phyloP scores from a whole-genome alignment of 2,113 vertebrate genomes.

The Miniopterus natalensis region DNA sequence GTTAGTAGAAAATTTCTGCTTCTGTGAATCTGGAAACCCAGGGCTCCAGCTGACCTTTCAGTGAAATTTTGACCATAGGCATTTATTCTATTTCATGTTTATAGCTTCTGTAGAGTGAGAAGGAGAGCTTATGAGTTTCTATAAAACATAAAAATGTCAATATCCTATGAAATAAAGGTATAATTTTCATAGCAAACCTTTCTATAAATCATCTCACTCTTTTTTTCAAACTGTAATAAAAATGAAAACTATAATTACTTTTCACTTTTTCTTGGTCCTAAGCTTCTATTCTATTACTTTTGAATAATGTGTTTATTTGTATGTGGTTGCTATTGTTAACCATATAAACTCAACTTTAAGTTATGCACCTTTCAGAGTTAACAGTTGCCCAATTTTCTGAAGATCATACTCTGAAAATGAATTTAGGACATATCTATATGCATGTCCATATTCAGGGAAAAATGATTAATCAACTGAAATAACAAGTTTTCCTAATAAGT shows the following conservation, averaged over 20 bases:
- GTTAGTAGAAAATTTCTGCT: slow-evolving; percentile 4
- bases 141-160: slow-evolving; percentile 56
- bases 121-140: slow-evolving; percentile 29
- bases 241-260: slow-evolving; percentile 1
- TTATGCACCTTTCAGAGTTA: slow-evolving; percentile 34
- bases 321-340: neutral
- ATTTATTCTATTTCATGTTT: slow-evolving; percentile 69
- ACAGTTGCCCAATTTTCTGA: slow-evolving; percentile 8
- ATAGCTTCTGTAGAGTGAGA: slow-evolving; percentile 23
- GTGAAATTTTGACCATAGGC: slow-evolving; percentile 61
- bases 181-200: slow-evolving; percentile 68
- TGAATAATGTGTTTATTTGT: neutral
- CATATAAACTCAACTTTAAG: neutral
- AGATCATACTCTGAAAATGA: neutral
- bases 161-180: slow-evolving; percentile 46
- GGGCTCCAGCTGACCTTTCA: slow-evolving; percentile 56
- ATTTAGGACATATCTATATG: neutral
- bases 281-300: neutral
- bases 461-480: neutral
- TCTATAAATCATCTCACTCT: slow-evolving; percentile 37
- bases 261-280: slow-evolving; percentile 1
- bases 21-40: slow-evolving; percentile 38
- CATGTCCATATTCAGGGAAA: neutral
- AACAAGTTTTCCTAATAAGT: slow-evolving; percentile 11
- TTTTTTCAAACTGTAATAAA: slow-evolving; percentile 55